Percentiles rank a stretch among this genome's conserved stretches.
These are phyloP conservation scores for Drosophila virilis DNA, from an alignment of 1,140 invertebrate species.

Conservation along the genomic window DNA sequence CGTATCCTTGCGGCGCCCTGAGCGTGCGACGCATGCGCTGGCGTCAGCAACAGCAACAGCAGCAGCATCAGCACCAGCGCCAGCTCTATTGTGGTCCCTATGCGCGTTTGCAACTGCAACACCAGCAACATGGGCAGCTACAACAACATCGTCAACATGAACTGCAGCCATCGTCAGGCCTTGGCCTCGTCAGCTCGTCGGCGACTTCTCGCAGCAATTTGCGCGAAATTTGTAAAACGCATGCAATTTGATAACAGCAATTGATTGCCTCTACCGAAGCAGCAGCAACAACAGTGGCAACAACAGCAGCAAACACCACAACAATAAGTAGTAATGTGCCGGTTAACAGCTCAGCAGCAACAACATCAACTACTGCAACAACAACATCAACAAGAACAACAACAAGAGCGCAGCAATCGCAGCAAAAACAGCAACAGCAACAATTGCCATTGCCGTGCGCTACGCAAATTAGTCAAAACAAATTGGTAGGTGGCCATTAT, in stretches of 20 bases:
- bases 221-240: slow-evolving; percentile 61
- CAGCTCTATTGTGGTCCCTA: slow-evolving; percentile 21
- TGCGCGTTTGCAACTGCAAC: slow-evolving; percentile 24
- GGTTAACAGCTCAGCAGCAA: slow-evolving; percentile 61
- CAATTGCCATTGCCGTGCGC: slow-evolving; percentile 58
- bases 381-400: slow-evolving; percentile 47
- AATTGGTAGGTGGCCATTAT: slow-evolving; percentile 72
- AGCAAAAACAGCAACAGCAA: slow-evolving; percentile 47
- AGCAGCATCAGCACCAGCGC: slow-evolving; percentile 24
- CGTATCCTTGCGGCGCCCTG: slow-evolving; percentile 59
- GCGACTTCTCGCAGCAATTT: slow-evolving; percentile 55
- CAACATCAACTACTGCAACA: slow-evolving; percentile 51
- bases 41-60: slow-evolving; percentile 59
- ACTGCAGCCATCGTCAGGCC: slow-evolving; percentile 28
- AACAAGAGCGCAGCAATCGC: slow-evolving; percentile 56
- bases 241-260: slow-evolving; percentile 74
- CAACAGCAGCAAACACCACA: slow-evolving; percentile 35
- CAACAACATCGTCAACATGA: slow-evolving; percentile 19
- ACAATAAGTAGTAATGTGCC: slow-evolving; percentile 54
- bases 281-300: slow-evolving; percentile 19
- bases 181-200: slow-evolving; percentile 36
- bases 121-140: slow-evolving; percentile 27
- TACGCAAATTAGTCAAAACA: slow-evolving; percentile 68
- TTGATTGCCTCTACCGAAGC: slow-evolving; percentile 61
- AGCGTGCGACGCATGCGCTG: slow-evolving; percentile 70